These are phyloP conservation scores for Sylvia borin DNA, from an alignment of 2,797 vertebrate genomes.

Conservation along the genomic window DNA sequence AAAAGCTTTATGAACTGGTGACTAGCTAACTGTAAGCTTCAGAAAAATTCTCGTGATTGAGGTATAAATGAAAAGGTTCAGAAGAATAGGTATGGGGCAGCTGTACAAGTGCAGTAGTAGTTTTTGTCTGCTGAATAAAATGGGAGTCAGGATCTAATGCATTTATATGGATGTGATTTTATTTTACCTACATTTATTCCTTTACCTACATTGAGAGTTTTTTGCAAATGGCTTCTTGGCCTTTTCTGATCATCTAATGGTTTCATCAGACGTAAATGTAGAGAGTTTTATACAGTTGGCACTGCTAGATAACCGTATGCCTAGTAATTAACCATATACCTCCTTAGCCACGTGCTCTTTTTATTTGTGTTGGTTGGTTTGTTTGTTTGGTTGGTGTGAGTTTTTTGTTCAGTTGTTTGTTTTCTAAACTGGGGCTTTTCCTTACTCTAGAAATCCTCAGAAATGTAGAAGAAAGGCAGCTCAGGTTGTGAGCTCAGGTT, in stretches of 20 bases:
- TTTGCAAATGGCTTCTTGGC: not conserved
- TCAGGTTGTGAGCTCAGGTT: not conserved
- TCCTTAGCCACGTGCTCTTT: not conserved
- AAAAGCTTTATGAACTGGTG: not conserved
- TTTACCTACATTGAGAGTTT: not conserved
- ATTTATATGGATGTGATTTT: not conserved
- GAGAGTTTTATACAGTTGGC: not conserved
- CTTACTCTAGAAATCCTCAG: not conserved
- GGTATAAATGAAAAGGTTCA: not conserved
- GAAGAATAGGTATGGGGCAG: not conserved
- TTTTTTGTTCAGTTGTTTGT: not conserved
- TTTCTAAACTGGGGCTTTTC: not conserved
- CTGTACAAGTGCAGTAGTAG: not conserved
- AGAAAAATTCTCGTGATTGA: not conserved
- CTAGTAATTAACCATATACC: not conserved
- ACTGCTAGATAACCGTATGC: not conserved
- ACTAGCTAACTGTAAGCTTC: not conserved
- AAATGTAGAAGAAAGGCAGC: not conserved
- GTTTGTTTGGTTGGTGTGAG: not conserved
- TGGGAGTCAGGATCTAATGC: not conserved
- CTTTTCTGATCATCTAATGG: not conserved
- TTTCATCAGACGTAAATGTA: not conserved
- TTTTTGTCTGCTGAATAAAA: not conserved
- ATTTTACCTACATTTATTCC: not conserved
- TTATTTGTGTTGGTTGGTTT: not conserved